These are phyloP conservation scores for Poeciliopsis occidentalis DNA, from an alignment of 2,113 vertebrate genomes.

Conservation along the genomic window DNA sequence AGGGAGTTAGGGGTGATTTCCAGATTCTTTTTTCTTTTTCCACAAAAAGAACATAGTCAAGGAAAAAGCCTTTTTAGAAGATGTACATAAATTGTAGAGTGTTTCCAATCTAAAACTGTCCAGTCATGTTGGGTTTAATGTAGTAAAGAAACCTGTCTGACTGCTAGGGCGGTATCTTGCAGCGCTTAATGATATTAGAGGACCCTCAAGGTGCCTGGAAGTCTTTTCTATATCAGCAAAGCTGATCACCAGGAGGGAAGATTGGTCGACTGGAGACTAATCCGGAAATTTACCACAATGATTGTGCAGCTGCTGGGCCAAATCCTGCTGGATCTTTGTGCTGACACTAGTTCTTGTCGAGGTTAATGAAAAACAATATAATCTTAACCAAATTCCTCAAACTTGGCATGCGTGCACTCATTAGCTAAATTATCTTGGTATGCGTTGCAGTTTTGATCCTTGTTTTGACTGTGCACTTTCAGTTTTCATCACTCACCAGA, in stretches of 20 bases:
- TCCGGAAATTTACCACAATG: constrained; percentile 52
- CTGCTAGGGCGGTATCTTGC: constrained; percentile 55
- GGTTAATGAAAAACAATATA: constrained; percentile 15
- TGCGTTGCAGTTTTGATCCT: neutral
- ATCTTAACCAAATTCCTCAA: neutral
- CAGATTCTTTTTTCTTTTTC: constrained; percentile 45
- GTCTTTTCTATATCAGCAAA: constrained; percentile 47
- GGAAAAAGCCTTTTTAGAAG: constrained; percentile 55
- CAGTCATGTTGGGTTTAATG: constrained; percentile 62
- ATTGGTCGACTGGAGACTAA: constrained; percentile 44
- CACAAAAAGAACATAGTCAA: constrained; percentile 51
- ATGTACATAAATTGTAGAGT: constrained; percentile 58
- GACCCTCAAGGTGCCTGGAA: constrained; percentile 42
- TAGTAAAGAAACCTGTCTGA: constrained; percentile 50
- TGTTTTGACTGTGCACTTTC: neutral
- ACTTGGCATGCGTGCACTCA: neutral
- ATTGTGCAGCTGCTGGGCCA: constrained; percentile 50
- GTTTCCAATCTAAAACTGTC: constrained; percentile 72
- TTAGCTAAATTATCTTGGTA: neutral
- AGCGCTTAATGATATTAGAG: constrained; percentile 52
- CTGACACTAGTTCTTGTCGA: constrained; percentile 36
- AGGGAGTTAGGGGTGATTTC: constrained; percentile 28
- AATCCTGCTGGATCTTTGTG: constrained; percentile 33
- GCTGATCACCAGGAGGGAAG: constrained; percentile 43
- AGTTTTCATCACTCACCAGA: neutral